phyloP scores from a whole-genome alignment of 2,888 invertebrate genomes.

The Leptinotarsa haldemani region DNA sequence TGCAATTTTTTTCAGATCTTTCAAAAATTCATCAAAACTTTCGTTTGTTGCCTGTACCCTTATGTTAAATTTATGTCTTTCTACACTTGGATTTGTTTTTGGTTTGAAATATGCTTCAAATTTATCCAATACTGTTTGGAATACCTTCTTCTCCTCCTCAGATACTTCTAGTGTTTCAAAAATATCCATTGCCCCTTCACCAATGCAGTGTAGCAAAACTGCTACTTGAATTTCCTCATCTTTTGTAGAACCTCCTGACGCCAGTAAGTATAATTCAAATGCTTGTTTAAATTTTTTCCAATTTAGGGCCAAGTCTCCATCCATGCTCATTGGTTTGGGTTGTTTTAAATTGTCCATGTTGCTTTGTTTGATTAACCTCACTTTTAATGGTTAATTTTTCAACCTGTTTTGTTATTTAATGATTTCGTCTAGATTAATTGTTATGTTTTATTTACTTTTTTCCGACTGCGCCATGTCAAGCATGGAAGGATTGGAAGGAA shows the following conservation, averaged over 20 bases:
- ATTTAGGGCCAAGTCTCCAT: not conserved
- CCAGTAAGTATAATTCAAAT: not conserved
- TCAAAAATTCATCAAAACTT: slow-evolving; percentile 5
- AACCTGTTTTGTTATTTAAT: no score
- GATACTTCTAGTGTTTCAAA: not conserved
- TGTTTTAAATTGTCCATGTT: not conserved
- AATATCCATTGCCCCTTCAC: slow-evolving; percentile 5
- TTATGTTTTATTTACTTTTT: no score
- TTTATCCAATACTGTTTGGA: not conserved
- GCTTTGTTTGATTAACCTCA: no score
- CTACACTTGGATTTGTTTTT: not conserved
- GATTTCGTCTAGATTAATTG: no score
- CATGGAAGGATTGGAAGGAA: no score
- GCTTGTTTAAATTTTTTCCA: slow-evolving; percentile 3
- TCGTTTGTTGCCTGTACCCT: not conserved
- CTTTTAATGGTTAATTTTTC: no score
- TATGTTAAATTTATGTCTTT: slow-evolving; percentile 11
- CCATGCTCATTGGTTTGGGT: not conserved
- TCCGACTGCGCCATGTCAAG: no score
- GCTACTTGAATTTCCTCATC: slow-evolving; percentile 5
- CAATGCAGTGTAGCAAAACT: not conserved
- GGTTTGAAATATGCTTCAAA: slow-evolving; percentile 9
- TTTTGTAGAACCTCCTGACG: not conserved
- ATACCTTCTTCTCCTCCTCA: not conserved
- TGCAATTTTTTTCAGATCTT: not conserved